phyloP scores from a whole-genome alignment of 1,140 invertebrate genomes.

The Zeugodacus cucurbitae region DNA sequence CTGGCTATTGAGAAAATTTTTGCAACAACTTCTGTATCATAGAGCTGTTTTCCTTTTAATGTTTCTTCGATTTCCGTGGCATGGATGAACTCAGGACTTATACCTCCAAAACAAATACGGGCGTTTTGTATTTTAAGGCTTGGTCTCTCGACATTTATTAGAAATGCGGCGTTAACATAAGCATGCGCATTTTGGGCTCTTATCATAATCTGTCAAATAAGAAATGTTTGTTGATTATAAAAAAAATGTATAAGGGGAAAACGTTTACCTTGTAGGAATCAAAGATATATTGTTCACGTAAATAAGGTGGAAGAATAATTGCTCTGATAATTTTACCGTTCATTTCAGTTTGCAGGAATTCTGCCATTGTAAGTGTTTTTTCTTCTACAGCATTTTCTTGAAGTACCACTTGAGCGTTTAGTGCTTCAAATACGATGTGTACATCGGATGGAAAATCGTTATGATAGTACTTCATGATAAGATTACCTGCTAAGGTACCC shows the following conservation, averaged over 20 bases:
- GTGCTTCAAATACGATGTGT: conserved; percentile 77
- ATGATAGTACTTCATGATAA: conserved; percentile 79
- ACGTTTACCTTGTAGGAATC: conserved; percentile 70
- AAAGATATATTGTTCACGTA: conserved; percentile 51
- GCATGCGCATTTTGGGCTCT: conserved; percentile 86
- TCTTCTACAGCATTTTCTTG: conserved; percentile 48
- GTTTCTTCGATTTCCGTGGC: conserved; percentile 76
- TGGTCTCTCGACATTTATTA: conserved; percentile 71
- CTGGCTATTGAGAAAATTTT: conserved; percentile 71
- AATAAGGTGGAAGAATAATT: conserved; percentile 54
- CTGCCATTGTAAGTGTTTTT: conserved; percentile 48
- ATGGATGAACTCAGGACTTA: conserved; percentile 77
- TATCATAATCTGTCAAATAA: conserved; percentile 69
- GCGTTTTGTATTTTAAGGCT: conserved; percentile 49
- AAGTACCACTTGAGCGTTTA: conserved; percentile 68
- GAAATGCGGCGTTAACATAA: conserved; percentile 84
- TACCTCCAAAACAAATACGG: conserved; percentile 75
- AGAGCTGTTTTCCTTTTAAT: conserved; percentile 70
- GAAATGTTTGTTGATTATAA: conserved; percentile 33
- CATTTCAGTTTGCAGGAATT: conserved; percentile 50
- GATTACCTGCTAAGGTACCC: conserved; percentile 81
- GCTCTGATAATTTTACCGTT: conserved; percentile 52
- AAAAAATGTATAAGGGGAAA: not conserved
- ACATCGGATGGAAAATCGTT: conserved; percentile 81
- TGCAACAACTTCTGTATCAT: conserved; percentile 68